Conservation (phyloP, 1,140 invertebrate genomes). For the Zaprionus gabonicus region DNA sequence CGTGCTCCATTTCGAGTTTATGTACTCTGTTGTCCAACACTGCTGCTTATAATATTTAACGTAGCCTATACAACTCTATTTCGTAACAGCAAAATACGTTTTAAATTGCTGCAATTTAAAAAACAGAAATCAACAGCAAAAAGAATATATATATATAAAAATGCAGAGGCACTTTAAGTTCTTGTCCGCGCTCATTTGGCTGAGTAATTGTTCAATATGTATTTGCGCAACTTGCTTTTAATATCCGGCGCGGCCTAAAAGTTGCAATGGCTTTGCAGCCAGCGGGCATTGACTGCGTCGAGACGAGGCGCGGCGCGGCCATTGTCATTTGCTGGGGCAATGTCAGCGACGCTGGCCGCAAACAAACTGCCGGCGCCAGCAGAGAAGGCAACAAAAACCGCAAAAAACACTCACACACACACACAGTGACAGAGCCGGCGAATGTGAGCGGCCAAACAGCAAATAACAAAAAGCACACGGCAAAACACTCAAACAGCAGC, state of each 20-base stretch:
- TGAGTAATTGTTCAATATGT: constrained; percentile 67
- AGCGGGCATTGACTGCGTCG: constrained; percentile 60
- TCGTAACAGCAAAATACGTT: neutral
- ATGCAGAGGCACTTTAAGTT: neutral
- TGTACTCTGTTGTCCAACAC: too few species aligned
- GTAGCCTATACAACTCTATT: neutral
- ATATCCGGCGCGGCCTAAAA: constrained; percentile 61
- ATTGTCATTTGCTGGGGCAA: constrained; percentile 78
- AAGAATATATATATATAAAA: neutral
- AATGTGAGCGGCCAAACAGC: constrained; percentile 72
- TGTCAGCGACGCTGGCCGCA: constrained; percentile 69
- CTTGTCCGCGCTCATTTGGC: constrained; percentile 3
- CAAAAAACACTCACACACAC: constrained; percentile 51
- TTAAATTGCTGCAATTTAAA: neutral
- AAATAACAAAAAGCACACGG: constrained; percentile 81
- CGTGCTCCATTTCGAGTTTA: too few species aligned
- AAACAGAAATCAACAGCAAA: neutral
- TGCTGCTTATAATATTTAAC: neutral
- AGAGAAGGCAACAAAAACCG: constrained; percentile 44
- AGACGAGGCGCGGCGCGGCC: constrained; percentile 37
- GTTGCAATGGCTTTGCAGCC: constrained; percentile 42
- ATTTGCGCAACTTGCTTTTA: constrained; percentile 66
- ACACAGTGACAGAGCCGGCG: constrained; percentile 45
- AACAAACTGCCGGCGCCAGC: constrained; percentile 55
- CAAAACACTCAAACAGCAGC: constrained; percentile 68